Evolutionary conservation across 1,140 invertebrate species (phyloP).

Genomic region (Pseudobourletiella spinata): DNA sequence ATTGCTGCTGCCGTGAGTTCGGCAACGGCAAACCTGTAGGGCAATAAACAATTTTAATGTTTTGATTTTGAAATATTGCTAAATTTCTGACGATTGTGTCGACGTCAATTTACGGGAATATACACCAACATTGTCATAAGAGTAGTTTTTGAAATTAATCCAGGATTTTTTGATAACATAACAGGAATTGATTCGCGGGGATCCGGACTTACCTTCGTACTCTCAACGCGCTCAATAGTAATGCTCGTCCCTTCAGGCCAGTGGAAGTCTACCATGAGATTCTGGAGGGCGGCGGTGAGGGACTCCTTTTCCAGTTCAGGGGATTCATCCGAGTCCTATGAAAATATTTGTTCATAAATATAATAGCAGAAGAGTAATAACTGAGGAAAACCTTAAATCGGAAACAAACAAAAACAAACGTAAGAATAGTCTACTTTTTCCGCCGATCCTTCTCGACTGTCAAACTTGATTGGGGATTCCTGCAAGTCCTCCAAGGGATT

Average conservation of each 20-base stretch:
- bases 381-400: too few relatives aligned
- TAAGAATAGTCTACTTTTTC: background rate
- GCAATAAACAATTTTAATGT: too few relatives aligned
- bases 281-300: constrained; percentile 21
- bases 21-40: background rate
- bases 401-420: background rate
- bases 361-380: background rate
- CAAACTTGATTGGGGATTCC: background rate
- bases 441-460: background rate
- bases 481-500: too few relatives aligned
- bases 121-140: too few relatives aligned
- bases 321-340: constrained; percentile 5
- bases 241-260: constrained; percentile 44
- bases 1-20: constrained; percentile 2
- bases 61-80: too few relatives aligned
- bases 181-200: too few relatives aligned
- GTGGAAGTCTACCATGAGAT: constrained; percentile 22
- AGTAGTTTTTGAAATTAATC: too few relatives aligned
- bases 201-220: constrained; percentile 62
- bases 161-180: background rate
- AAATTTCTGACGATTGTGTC: too few relatives aligned
- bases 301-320: constrained; percentile 17
- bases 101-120: too few relatives aligned
- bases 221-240: constrained; percentile 80
- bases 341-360: background rate